Percentiles rank a stretch among this genome's conserved stretches.
phyloP scores from a whole-genome alignment of 1,140 invertebrate species.

The Tenebrio molitor region DNA sequence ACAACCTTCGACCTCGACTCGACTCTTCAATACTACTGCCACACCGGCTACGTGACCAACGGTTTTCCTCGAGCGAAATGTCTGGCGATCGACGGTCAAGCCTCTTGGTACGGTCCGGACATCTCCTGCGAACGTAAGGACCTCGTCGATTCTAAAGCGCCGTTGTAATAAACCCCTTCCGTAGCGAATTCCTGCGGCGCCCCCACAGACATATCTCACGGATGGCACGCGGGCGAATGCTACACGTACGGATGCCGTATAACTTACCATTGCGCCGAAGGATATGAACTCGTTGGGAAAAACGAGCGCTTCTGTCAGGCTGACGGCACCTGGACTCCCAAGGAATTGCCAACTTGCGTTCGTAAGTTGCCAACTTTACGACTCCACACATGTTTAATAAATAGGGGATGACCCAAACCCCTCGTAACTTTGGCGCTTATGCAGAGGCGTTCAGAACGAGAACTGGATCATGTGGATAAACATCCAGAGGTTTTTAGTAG shows the following conservation, averaged over 20 bases:
- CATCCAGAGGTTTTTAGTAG: no score
- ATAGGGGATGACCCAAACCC: background rate
- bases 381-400: slow-evolving; percentile 12
- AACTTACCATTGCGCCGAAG: slow-evolving; percentile 92
- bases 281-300: slow-evolving; percentile 91
- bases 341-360: slow-evolving; percentile 90
- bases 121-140: slow-evolving; percentile 93
- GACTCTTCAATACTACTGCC: slow-evolving; percentile 92
- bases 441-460: no score
- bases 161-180: slow-evolving; percentile 6
- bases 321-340: slow-evolving; percentile 90
- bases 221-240: slow-evolving; percentile 91
- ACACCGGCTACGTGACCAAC: slow-evolving; percentile 88
- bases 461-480: no score
- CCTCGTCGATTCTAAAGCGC: background rate
- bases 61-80: slow-evolving; percentile 92
- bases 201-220: slow-evolving; percentile 90
- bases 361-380: slow-evolving; percentile 71
- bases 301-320: slow-evolving; percentile 87
- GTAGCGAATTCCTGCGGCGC: slow-evolving; percentile 87
- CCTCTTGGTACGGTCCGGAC: slow-evolving; percentile 91
- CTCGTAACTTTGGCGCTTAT: no score
- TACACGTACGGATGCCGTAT: slow-evolving; percentile 93
- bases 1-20: slow-evolving; percentile 86
- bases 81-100: slow-evolving; percentile 85